phyloP scores from a whole-genome alignment of 2,797 vertebrate species.

The Petrocephalus sullivani region DNA sequence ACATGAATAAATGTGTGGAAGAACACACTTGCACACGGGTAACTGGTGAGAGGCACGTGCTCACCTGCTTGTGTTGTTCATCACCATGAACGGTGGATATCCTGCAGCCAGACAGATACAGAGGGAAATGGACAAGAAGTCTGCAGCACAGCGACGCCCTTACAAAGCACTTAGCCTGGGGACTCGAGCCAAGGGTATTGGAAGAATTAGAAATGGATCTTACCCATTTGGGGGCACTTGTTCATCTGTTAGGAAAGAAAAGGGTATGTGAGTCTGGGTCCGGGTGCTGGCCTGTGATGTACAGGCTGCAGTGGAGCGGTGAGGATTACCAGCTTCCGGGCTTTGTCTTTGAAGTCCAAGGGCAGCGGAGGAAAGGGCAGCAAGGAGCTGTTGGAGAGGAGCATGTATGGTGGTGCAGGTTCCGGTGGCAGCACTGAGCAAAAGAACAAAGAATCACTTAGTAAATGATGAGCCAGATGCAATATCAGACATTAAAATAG shows the following conservation, averaged over 20 bases:
- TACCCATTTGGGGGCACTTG: slow-evolving; percentile 52
- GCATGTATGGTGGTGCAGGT: not conserved
- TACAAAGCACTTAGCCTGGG: not conserved
- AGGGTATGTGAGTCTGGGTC: not conserved
- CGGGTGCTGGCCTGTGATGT: not conserved
- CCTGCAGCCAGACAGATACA: slow-evolving; percentile 28
- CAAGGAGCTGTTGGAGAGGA: not conserved
- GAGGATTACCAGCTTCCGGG: slow-evolving; percentile 50
- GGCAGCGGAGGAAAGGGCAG: slow-evolving; percentile 24
- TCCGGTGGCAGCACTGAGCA: slow-evolving; percentile 26
- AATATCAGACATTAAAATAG: not conserved
- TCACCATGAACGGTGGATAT: slow-evolving; percentile 15
- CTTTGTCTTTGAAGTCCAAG: slow-evolving; percentile 26
- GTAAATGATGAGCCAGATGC: not conserved
- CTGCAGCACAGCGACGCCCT: not conserved
- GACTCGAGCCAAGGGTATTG: not conserved
- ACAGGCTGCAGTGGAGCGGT: not conserved
- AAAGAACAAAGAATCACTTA: not conserved
- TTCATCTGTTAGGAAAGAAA: slow-evolving; percentile 48
- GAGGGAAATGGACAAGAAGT: not conserved
- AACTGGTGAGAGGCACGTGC: not conserved
- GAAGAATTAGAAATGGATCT: slow-evolving; percentile 10
- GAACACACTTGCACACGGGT: not conserved
- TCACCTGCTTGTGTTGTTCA: slow-evolving; percentile 32
- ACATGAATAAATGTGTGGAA: not conserved